Evolutionary conservation across 2,888 invertebrate genomes (phyloP), one percentile per base, ranked within the genome.

Genomic region (Sussaba pulchella): DNA sequence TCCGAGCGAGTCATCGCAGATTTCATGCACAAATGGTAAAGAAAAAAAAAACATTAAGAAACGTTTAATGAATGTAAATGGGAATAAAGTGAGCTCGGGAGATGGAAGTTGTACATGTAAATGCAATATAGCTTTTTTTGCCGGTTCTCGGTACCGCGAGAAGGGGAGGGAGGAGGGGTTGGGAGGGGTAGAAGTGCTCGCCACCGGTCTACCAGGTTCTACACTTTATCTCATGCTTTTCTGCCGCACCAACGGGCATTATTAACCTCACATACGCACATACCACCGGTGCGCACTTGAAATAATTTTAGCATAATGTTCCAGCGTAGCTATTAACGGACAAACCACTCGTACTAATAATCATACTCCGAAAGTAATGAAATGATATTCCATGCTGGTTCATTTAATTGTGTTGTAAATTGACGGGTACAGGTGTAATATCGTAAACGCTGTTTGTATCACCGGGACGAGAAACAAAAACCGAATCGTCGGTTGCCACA

Each of bases 1-100:
- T 1, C 1, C 4, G 9, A 1, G 2, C 8, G 26, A 12, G 31
- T 12, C 19, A 4, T 31, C 14, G 50, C 39, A 66, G 36, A 12
- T 36, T 39, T n/a, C 36, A n/a, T n/a, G 26, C 21, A 36, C 10
- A 9, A 45, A 66, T 74, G 17, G 66, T 39, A 59, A 72, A 84
- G 84, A 88, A 88, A 85, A 69, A 86, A 76, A n/a, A n/a, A 6
- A 31, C 2, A 31, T 31, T 2, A 6, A 31, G 6, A 31, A 31
- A 31, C 6, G 79, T n/a, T n/a, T 83, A 86, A 88, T 89, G 87
- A 86, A 89, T 87, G 88, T 84, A 84, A 86, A 88, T 59, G 59
- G 17, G 26, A 6, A 54, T 87, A 83, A 74, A 82, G 78, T 59
- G 19, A 57, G 39, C 31, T 14, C 75, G 64, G 75, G 66, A 67